A percentile compares a stretch with the other conserved stretches of the same genome.
Evolutionary conservation across 2,888 invertebrate species (phyloP).

Genomic region (Tiliacea aurago): DNA sequence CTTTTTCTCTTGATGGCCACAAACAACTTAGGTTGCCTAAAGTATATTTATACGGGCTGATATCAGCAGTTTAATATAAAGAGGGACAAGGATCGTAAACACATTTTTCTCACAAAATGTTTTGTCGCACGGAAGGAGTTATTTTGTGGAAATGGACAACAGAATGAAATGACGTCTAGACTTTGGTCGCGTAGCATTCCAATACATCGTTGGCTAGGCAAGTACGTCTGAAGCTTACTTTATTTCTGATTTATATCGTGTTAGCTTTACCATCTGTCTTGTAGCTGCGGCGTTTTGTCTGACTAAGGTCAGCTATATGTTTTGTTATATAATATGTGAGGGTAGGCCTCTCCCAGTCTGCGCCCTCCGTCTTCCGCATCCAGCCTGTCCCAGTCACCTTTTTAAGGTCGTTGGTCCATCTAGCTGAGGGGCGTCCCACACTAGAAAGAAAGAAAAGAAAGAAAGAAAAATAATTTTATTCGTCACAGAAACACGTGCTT

Average conservation of each 20-base stretch:
- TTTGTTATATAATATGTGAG: too few relatives aligned
- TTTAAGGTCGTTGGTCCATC: too few relatives aligned
- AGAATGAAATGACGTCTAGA: slow-evolving; percentile 47
- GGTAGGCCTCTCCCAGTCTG: too few relatives aligned
- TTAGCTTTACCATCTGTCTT: slow-evolving; percentile 43
- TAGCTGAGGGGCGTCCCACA: too few relatives aligned
- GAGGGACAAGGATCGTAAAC: slow-evolving; percentile 33
- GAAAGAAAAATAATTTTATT: too few relatives aligned
- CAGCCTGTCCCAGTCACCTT: too few relatives aligned
- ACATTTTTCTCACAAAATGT: slow-evolving; percentile 40
- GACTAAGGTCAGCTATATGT: neutral
- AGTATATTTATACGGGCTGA: slow-evolving; percentile 40
- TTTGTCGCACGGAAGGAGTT: slow-evolving; percentile 26
- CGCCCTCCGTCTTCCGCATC: too few relatives aligned
- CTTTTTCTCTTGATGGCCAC: slow-evolving; percentile 35
- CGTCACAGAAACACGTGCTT: too few relatives aligned
- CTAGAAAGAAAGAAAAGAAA: too few relatives aligned
- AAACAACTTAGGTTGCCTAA: slow-evolving; percentile 41
- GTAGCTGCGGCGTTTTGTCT: slow-evolving; percentile 12
- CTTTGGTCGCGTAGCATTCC: slow-evolving; percentile 22
- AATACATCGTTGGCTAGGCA: slow-evolving; percentile 23
- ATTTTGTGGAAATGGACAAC: slow-evolving; percentile 33
- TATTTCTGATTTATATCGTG: slow-evolving; percentile 56
- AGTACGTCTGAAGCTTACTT: slow-evolving; percentile 27
- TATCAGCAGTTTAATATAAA: slow-evolving; percentile 43